Evolutionary conservation across 2,888 invertebrate species (phyloP).

Genomic region (Prostheceraeus crozeri): DNA sequence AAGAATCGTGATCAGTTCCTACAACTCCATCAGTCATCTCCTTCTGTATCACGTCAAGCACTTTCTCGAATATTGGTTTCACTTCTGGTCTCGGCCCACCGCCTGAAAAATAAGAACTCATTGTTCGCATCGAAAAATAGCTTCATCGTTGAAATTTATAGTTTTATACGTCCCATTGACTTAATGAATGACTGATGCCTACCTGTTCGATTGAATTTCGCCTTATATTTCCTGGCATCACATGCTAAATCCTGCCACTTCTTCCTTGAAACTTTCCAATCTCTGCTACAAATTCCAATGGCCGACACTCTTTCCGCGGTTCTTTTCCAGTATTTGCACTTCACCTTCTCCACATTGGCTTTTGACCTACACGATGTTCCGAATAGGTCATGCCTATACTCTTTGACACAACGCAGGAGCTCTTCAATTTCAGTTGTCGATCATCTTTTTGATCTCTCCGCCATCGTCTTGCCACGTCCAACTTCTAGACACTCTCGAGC

Average conservation of each 20-base stretch:
- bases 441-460: too few species aligned
- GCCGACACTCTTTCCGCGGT: not conserved
- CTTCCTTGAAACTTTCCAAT: constrained; percentile 3
- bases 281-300: constrained; percentile 2
- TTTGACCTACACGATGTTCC: constrained; percentile 14
- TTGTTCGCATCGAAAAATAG: too few species aligned
- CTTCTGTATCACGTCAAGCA: too few species aligned
- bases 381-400: constrained; percentile 5
- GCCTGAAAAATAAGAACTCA: too few species aligned
- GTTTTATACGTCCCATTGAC: too few species aligned
- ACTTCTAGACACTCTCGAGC: too few species aligned
- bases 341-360: constrained; percentile 10
- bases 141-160: too few species aligned
- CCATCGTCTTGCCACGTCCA: too few species aligned
- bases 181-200: constrained; percentile 10
- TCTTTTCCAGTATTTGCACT: constrained; percentile 6
- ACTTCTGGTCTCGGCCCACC: too few species aligned
- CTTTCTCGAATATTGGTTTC: too few species aligned
- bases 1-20: too few species aligned
- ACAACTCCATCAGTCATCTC: too few species aligned
- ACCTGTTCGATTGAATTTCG: constrained; percentile 5
- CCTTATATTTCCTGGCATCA: constrained; percentile 23
- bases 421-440: not conserved
- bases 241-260: constrained; percentile 12
- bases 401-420: constrained; percentile 12